These are phyloP conservation scores for Trichogramma evanescens DNA, from an alignment of 2,888 invertebrate species.

Conservation along the genomic window DNA sequence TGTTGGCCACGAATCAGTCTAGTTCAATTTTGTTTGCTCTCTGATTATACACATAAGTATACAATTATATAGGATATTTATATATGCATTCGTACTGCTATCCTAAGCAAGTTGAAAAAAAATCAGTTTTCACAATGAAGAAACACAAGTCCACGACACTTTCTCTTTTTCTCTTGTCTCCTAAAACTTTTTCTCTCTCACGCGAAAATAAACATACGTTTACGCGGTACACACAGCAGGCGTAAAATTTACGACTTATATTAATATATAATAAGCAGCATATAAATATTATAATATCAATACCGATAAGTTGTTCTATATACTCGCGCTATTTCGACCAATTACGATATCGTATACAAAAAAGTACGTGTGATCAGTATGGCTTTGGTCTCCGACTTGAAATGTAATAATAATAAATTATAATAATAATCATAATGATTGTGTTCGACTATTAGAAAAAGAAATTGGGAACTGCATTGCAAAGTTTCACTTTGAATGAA, in stretches of 20 bases:
- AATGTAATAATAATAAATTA: not conserved
- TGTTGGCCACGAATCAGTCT: too few relatives aligned
- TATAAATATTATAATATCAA: conserved; percentile 1
- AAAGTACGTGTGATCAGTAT: not conserved
- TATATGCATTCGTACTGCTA: too few relatives aligned
- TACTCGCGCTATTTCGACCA: conserved; percentile 16
- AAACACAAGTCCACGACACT: not conserved
- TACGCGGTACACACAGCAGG: too few relatives aligned
- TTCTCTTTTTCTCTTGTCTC: conserved; percentile 4
- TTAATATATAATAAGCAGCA: conserved; percentile 7
- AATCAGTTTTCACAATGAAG: too few relatives aligned
- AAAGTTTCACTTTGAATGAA: conserved; percentile 29
- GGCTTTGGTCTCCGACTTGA: not conserved
- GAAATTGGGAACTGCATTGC: conserved; percentile 17
- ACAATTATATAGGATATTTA: too few relatives aligned
- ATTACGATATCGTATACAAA: conserved; percentile 4
- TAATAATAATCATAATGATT: conserved; percentile 4
- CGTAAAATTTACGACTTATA: not conserved
- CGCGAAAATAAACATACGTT: not conserved
- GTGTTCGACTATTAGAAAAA: conserved; percentile 18
- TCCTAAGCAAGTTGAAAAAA: too few relatives aligned
- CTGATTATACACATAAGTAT: too few relatives aligned
- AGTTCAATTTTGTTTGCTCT: too few relatives aligned
- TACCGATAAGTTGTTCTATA: not conserved
- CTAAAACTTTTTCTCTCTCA: conserved; percentile 7